Base-by-base conservation (phyloP, 2,113 vertebrate genomes). In the Cinclus mexicanus region DNA sequence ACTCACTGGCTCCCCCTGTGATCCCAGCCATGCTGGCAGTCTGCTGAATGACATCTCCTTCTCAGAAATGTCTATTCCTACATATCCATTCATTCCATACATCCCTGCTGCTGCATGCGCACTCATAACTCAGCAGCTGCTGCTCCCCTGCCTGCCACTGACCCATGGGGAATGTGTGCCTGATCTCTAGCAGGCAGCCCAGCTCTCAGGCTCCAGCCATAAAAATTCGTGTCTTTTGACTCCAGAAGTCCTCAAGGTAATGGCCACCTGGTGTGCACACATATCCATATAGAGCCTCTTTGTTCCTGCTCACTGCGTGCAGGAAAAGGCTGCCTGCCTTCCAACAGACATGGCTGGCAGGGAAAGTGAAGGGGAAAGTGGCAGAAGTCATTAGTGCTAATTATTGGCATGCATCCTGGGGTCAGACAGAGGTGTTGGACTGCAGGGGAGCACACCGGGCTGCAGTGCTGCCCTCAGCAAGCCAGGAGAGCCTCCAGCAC, bases 1-100 rank as follows among this genome's bases (percentile, higher is more conserved):
- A 0, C 61, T 74, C 2, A 0, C 69, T 78, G 31, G 31, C 42
- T 71, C 60, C 52, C 56, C 0, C 0, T 4, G 7, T 65, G 90
- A 16, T 52, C 53, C 72, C 84, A 71, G 29, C 63, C 39, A 10
- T 0, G 2, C 75, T 31, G 68, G 52, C 2, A 7, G 31, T 3
- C 86, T 52, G 29, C 50, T 47, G 52, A 33, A 8, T 1, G 9
- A 6, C 3, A 2, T 46, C 77, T 60, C 59, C 83, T 15, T 1
- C 75, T 15, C 72, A 53, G 28, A 46, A 60, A 39, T 33, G 55
- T 10, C 1, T 12, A 6, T 60, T 69, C 53, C 63, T 44, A 3
- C 1, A 0, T 33, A 2, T 2, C 2, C 39, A 14, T 39, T 25
- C n/a, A 7, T 24, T 71, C 59, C 71, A 33, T 44, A 6, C 44